These are phyloP conservation scores for Rhynchonycteris naso DNA, from an alignment of 2,797 vertebrate genomes.

Conservation along the genomic window DNA sequence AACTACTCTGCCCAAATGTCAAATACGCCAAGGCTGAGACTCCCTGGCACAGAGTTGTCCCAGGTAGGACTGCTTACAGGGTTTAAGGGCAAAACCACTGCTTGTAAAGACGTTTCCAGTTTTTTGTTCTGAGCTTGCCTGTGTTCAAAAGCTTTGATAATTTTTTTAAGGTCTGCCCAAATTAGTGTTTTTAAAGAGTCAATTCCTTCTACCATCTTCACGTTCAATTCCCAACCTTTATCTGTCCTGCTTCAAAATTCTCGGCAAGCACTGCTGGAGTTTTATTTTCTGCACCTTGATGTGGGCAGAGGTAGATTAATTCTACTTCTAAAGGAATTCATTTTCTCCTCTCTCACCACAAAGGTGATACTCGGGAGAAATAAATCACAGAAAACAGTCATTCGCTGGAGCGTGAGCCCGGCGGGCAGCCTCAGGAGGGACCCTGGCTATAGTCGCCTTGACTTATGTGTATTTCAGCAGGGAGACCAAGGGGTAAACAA, in stretches of 20 bases:
- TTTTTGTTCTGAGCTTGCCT: not conserved
- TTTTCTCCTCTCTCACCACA: constrained; percentile 58
- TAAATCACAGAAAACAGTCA: constrained; percentile 40
- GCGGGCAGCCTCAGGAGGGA: not conserved
- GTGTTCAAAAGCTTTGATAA: not conserved
- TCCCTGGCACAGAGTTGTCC: not conserved
- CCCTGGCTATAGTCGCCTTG: not conserved
- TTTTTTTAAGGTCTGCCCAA: not conserved
- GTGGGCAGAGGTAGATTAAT: constrained; percentile 50
- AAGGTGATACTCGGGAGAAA: constrained; percentile 25
- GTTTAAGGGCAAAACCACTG: not conserved
- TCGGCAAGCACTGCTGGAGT: not conserved
- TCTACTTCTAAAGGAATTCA: constrained; percentile 59
- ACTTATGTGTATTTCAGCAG: constrained; percentile 47
- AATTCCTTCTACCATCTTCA: not conserved
- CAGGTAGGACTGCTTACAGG: rapidly evolving
- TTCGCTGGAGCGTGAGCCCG: not conserved
- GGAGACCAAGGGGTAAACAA: constrained; percentile 61
- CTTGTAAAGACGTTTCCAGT: not conserved
- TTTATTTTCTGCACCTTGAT: constrained; percentile 9
- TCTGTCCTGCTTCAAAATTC: not conserved
- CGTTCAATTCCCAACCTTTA: not conserved
- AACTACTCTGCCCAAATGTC: not conserved
- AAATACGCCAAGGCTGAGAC: rapidly evolving
- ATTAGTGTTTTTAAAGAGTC: not conserved